Evolutionary conservation across 2,113 vertebrate species (phyloP).

Genomic region (Crotalus viridis): DNA sequence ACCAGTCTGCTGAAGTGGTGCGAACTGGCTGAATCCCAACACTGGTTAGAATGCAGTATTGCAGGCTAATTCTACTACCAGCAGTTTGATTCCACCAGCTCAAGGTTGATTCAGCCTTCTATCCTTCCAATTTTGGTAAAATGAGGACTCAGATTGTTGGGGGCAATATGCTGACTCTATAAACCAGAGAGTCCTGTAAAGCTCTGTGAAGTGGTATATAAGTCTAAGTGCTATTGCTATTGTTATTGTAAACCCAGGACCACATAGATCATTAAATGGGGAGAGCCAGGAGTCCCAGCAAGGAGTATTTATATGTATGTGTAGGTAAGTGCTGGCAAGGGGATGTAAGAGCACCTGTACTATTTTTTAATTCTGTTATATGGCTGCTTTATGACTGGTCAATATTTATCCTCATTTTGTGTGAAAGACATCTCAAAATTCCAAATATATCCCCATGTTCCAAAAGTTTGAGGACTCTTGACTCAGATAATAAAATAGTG

Average conservation of each 20-base stretch:
- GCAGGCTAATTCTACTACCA: background rate
- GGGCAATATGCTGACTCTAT: background rate
- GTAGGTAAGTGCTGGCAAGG: background rate
- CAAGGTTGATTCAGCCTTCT: background rate
- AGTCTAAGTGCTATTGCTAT: background rate
- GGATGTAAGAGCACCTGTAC: background rate
- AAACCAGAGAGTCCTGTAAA: background rate
- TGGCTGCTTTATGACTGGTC: background rate
- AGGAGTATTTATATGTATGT: background rate
- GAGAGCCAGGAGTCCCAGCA: background rate
- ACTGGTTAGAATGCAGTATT: background rate
- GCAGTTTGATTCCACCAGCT: background rate
- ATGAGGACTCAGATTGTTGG: background rate
- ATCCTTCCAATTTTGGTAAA: background rate
- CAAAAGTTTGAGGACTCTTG: background rate
- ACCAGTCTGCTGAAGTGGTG: too few species aligned
- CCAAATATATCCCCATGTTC: background rate
- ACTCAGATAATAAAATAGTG: background rate
- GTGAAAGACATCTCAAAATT: background rate
- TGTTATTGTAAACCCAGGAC: background rate
- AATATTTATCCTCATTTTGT: background rate
- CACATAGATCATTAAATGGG: background rate
- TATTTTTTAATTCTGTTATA: background rate
- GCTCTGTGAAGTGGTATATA: background rate
- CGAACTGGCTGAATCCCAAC: too few species aligned